Base-by-base conservation (phyloP, 1,140 invertebrate species). In the Zaprionus gabonicus region DNA sequence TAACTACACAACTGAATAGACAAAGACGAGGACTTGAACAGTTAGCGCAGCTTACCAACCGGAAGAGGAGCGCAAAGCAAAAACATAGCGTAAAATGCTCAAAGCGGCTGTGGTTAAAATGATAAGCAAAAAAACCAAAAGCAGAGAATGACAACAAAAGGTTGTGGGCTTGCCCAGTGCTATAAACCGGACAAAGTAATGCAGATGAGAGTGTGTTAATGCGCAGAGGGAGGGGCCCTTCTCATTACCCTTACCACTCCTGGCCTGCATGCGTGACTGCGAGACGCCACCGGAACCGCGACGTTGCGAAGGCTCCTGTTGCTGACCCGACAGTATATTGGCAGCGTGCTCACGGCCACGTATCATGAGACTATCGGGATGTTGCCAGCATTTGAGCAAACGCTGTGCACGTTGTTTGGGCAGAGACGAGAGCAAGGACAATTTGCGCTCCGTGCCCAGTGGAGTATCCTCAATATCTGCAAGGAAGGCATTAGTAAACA, bases 321-420 rank as follows among this genome's bases (percentile, higher is more conserved):
- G 93, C 87, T 95, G 93, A 49, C 96, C 97, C 34, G 95, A 96
- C 10, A 97, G 93, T 82, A 97, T 95, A 84, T 96, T 96, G 3
- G 95, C 94, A 5, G 96, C 95, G 91, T 98, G 97, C 92, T 97
- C 96, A 15, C 97, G 93, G 0, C 96, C 96, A 55, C 96, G 94
- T 56, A 97, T 92, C 94, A 96, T 95, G 12, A 97, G 93, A 77
- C 96, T 96, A n/a, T 95, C 94, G 12, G 96, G 96, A 93, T 97
- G 96, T 51, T 94, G 91, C 96, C 96, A 97, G 80, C 96, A 95
- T 76, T 96, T 96, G 1, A 98, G 93, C 15, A 97, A 93, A 25
- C 97, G 94, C 81, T 96, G 95, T 2, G 95, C 96, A 60, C 97
- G 94, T 1, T 96, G 96, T 87, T 96, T 94, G 12, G 97, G 96